Evolutionary conservation across 2,888 invertebrate species (phyloP), one percentile per base, ranked within the genome.

Genomic region (Caenorhabditis sp.): DNA sequence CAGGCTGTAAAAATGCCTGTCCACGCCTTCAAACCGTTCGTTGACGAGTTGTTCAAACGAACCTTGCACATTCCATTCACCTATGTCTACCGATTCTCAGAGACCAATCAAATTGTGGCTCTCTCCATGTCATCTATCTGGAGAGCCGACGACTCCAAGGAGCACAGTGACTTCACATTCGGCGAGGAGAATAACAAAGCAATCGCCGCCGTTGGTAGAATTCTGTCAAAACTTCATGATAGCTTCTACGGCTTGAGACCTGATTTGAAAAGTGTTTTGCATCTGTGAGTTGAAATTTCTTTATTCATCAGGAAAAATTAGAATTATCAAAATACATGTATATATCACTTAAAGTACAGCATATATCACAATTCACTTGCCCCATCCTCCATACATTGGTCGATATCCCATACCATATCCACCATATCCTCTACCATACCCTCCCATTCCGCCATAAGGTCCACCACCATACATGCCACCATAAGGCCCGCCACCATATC

Each of bases 41-140:
- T 71, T 43, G 64, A 71, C 2, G 67, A 71, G 14, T 21, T 71
- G 8, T 56, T 71, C 3, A 50, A 60, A 25, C 31, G 71, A 52
- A 71, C 71, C 0, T 21, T 67, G 5, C 38, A 64, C 26, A 50
- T 71, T 23, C 71, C 71, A 17, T 71, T 71, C 23, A 63, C 67
- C 0, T 66, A 36, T 58, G 71, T 59, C 1, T n/a, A 67, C 17
- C 20, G 62, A 1, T 54, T 69, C 59, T 21, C 38, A 71, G 71
- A 67, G 27, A 21, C 71, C 23, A 20, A 43, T 26, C 50, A 67
- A 43, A 64, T 67, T 27, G 67, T 61, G 25, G 71, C 67, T 0
- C 67, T 67, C 25, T 63, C 67, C 23, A 71, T 71, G 71, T 71
- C 71, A 20, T 71, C 71, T 0, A 20, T 67, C 1, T 71, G 71